Conservation (phyloP, 23 tunicate species). For the Halocynthia roretzi region DNA sequence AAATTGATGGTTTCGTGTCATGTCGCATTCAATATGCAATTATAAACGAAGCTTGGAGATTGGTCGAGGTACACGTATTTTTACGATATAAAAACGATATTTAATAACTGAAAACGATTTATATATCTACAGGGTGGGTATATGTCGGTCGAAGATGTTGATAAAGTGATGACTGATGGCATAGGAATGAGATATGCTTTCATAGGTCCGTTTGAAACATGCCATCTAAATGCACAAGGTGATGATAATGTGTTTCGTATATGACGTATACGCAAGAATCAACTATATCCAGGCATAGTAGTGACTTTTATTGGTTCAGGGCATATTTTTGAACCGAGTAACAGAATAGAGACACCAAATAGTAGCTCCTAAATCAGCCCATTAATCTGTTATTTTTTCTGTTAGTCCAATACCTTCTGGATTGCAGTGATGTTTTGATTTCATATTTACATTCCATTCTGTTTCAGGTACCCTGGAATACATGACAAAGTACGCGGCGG, state of each 20-base stretch:
- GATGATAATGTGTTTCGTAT: background rate
- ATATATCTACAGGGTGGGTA: slow-evolving; percentile 48
- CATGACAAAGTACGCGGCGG: slow-evolving; percentile 75
- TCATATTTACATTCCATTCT: background rate
- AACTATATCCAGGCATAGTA: no score
- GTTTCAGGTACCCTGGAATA: slow-evolving; percentile 59
- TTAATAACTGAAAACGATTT: background rate
- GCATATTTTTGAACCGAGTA: no score
- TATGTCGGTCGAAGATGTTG: slow-evolving; percentile 91
- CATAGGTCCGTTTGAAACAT: slow-evolving; percentile 96
- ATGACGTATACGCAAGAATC: background rate
- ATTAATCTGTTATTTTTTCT: no score
- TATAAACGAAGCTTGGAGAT: slow-evolving; percentile 84
- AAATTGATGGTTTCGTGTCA: slow-evolving; percentile 85
- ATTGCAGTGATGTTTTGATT: no score
- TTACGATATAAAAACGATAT: background rate
- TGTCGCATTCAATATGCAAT: slow-evolving; percentile 88
- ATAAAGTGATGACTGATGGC: slow-evolving; percentile 70
- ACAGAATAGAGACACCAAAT: no score
- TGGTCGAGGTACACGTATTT: slow-evolving; percentile 31
- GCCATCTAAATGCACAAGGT: slow-evolving; percentile 97
- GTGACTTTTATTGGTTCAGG: no score
- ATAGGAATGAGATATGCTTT: slow-evolving; percentile 94
- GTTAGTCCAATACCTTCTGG: no score
- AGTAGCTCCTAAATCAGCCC: no score